These are phyloP conservation scores for Oryzias dopingdopingensis DNA, from an alignment of 2,797 vertebrate species.

Conservation along the genomic window DNA sequence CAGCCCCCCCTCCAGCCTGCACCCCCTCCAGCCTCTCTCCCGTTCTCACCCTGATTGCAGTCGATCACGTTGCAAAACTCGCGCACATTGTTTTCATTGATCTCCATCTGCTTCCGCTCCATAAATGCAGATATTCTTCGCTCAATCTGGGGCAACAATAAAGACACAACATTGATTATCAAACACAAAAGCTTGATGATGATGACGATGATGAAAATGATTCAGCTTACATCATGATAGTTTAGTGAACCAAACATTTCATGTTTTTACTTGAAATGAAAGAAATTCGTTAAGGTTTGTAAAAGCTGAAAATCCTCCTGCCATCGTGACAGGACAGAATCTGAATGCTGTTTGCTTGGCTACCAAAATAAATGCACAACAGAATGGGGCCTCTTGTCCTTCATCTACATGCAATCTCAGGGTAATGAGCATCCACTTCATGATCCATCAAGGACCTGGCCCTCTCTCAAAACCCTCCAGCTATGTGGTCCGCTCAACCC, in stretches of 20 bases:
- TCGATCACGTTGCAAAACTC: conserved; percentile 99
- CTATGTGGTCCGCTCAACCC: conserved; percentile 72
- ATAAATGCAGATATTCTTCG: conserved; percentile 99
- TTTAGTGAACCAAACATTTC: conserved; percentile 22
- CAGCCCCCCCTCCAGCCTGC: conserved; percentile 59
- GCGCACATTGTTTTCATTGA: conserved; percentile 99
- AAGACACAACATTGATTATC: conserved; percentile 66
- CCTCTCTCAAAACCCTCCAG: conserved; percentile 80
- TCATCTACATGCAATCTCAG: conserved; percentile 83
- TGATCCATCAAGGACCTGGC: conserved; percentile 80
- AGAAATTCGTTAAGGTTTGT: conserved; percentile 66
- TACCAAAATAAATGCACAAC: conserved; percentile 80
- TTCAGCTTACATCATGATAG: conserved; percentile 55
- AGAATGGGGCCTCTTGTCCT: conserved; percentile 79
- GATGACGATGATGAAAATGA: conserved; percentile 65
- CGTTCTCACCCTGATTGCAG: conserved; percentile 99
- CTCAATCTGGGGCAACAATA: conserved; percentile 84
- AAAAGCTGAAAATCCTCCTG: conserved; percentile 57
- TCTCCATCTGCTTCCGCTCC: conserved; percentile 99
- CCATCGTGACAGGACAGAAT: conserved; percentile 63
- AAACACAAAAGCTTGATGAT: conserved; percentile 61
- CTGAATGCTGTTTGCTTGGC: conserved; percentile 76
- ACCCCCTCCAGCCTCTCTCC: conserved; percentile 48
- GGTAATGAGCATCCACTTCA: conserved; percentile 87
- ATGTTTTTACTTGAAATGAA: conserved; percentile 38